phyloP scores from a whole-genome alignment of 2,888 invertebrate species.

The Disparrhopalites patrizii region DNA sequence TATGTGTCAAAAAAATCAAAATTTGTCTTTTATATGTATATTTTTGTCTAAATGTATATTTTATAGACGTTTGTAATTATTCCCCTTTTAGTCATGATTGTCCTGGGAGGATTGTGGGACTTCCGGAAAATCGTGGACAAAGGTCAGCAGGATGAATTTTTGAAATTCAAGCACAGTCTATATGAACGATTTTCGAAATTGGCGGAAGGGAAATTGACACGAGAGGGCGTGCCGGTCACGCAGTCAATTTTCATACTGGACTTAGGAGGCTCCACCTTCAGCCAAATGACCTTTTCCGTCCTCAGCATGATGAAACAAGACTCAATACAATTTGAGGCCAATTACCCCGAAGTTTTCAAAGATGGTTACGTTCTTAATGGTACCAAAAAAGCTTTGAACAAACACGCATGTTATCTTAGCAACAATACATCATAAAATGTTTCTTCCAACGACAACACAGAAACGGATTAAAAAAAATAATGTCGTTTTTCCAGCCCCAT shows the following conservation, averaged over 20 bases:
- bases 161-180: background rate
- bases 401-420: background rate
- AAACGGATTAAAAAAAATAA: background rate
- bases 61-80: background rate
- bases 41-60: background rate
- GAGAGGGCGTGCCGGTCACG: background rate
- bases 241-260: background rate
- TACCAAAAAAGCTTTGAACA: background rate
- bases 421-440: background rate
- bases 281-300: background rate
- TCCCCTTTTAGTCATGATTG: background rate
- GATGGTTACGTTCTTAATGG: background rate
- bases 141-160: background rate
- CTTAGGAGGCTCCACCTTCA: background rate
- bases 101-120: background rate
- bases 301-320: constrained; percentile 3
- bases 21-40: no score
- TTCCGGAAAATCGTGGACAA: background rate
- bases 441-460: background rate
- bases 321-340: background rate
- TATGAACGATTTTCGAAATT: background rate
- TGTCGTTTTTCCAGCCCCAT: background rate
- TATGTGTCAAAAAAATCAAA: no score
- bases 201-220: background rate
- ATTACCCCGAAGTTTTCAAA: background rate